Evolutionary conservation across 2,888 invertebrate genomes (phyloP).

Genomic region (Synergus laeviventris): DNA sequence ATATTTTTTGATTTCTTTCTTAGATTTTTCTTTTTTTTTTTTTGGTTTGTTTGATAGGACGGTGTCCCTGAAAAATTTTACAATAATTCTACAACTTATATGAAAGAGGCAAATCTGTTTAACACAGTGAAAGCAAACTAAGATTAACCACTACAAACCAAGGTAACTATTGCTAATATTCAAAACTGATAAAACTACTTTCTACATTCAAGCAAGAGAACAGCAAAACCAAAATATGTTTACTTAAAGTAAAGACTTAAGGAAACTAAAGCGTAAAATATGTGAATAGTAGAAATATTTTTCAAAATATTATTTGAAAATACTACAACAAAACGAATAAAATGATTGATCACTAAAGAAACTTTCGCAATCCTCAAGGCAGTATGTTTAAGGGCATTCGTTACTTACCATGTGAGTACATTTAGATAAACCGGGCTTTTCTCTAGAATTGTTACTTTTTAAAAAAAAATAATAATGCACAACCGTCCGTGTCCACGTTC

Average conservation of each 20-base stretch:
- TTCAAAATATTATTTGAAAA: constrained; percentile 22
- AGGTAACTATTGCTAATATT: constrained; percentile 26
- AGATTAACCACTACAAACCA: constrained; percentile 16
- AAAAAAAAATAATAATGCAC: no score
- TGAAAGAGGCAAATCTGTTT: constrained; percentile 25
- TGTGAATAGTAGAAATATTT: neutral
- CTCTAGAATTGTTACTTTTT: no score
- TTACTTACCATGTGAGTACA: no score
- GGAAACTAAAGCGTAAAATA: constrained; percentile 1
- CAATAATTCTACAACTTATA: constrained; percentile 15
- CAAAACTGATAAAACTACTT: constrained; percentile 14
- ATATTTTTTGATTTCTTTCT: constrained; percentile 7
- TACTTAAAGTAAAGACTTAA: constrained; percentile 23
- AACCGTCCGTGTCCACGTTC: no score
- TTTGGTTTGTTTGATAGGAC: constrained; percentile 10
- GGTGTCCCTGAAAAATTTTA: constrained; percentile 27
- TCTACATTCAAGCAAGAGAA: constrained; percentile 14
- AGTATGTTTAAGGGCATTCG: neutral
- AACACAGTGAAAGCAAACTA: constrained; percentile 14
- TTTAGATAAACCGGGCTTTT: no score
- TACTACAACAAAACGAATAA: constrained; percentile 3
- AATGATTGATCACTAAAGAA: neutral
- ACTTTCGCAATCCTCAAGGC: neutral
- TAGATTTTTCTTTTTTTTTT: constrained; percentile 10
- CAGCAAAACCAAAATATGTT: constrained; percentile 8